These are phyloP conservation scores for Chionis minor DNA, from an alignment of 2,113 vertebrate species.

Conservation along the genomic window DNA sequence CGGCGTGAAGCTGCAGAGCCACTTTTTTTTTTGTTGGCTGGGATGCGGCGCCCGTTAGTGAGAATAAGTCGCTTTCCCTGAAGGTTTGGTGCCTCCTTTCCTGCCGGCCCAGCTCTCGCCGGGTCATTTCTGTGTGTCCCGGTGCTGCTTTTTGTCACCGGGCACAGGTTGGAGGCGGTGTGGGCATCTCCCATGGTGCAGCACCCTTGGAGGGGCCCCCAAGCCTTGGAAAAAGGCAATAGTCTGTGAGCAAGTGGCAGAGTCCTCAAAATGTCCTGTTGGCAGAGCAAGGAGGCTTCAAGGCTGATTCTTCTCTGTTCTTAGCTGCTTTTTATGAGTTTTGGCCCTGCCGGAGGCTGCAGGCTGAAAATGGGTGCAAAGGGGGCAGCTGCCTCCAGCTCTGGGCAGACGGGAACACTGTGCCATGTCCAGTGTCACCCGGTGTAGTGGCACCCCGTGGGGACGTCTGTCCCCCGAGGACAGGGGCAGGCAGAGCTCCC, in stretches of 20 bases:
- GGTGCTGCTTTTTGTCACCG: not conserved
- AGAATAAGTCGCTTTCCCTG: not conserved
- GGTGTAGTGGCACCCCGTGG: not conserved
- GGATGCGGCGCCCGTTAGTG: accelerated
- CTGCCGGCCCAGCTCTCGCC: not conserved
- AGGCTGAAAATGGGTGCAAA: not conserved
- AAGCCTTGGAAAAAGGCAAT: not conserved
- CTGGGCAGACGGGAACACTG: not conserved
- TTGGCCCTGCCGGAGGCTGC: not conserved
- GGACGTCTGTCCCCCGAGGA: no score
- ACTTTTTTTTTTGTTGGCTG: not conserved
- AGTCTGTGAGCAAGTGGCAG: not conserved
- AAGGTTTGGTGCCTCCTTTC: not conserved
- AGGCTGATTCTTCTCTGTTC: not conserved
- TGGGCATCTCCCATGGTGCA: not conserved
- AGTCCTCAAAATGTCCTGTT: not conserved
- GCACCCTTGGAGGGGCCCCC: not conserved
- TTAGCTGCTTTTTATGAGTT: not conserved
- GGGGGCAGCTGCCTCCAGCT: not conserved
- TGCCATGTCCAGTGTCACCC: not conserved
- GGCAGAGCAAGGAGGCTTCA: not conserved
- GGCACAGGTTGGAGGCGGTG: not conserved
- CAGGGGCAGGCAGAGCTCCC: no score
- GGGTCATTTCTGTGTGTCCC: not conserved
- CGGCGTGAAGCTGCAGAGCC: accelerated